Evolutionary conservation across 2,113 vertebrate species (phyloP).

Genomic region (Datnioides undecimradiatus): DNA sequence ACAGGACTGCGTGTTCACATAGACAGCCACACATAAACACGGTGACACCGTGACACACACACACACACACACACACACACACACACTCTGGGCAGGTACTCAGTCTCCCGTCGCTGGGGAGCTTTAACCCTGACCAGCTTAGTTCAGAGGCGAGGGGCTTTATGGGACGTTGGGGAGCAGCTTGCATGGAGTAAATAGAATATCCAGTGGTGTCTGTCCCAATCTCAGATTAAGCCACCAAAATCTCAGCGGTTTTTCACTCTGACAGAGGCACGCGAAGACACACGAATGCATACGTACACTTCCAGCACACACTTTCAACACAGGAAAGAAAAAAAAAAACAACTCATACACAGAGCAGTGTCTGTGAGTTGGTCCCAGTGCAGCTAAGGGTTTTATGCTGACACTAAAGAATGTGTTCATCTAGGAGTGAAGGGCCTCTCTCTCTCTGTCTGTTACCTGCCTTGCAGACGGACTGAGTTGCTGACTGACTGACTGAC

Average conservation of each 20-base stretch:
- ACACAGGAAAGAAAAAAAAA: background rate
- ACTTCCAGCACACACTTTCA: conserved; percentile 3
- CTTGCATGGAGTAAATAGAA: conserved; percentile 73
- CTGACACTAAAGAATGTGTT: conserved; percentile 73
- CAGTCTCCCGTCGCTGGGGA: conserved; percentile 67
- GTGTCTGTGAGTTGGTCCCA: conserved; percentile 51
- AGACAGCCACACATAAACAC: conserved; percentile 56
- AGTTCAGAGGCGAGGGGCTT: conserved; percentile 72
- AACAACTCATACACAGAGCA: conserved; percentile 32
- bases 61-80: background rate
- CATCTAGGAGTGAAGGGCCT: conserved; percentile 65
- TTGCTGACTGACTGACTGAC: conserved; percentile 41
- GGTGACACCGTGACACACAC: too few relatives aligned
- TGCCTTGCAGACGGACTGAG: conserved; percentile 27
- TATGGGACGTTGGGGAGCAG: conserved; percentile 73
- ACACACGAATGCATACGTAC: conserved; percentile 12
- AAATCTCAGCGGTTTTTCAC: conserved; percentile 62
- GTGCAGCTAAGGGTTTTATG: conserved; percentile 66
- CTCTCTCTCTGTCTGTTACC: conserved; percentile 51
- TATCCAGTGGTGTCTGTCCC: conserved; percentile 65
- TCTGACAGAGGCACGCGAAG: conserved; percentile 44
- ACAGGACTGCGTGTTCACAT: conserved; percentile 32
- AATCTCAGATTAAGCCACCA: conserved; percentile 70
- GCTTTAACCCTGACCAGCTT: conserved; percentile 75
- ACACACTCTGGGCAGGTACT: conserved; percentile 69